Evolutionary conservation across 1,140 invertebrate genomes (phyloP).

Genomic region (Centruroides sculpturatus): DNA sequence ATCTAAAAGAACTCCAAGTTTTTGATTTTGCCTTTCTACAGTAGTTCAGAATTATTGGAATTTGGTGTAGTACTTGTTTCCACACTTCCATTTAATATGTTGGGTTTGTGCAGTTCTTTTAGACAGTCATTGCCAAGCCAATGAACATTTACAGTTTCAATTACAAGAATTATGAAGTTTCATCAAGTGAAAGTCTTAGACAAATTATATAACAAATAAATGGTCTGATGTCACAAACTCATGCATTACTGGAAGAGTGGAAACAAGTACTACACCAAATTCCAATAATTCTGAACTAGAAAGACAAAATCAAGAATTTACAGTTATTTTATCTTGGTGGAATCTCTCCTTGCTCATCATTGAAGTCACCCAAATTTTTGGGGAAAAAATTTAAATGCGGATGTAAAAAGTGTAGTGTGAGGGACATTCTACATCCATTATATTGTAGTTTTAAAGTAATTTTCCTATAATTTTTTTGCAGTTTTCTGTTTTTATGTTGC

Average conservation of each 20-base stretch:
- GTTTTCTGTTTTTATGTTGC: too few species aligned
- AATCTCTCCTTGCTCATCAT: too few species aligned
- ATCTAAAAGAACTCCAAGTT: conserved; percentile 37
- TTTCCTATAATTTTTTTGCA: too few species aligned
- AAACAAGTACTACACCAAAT: not conserved
- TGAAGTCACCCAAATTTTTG: too few species aligned
- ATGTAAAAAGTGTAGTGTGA: too few species aligned
- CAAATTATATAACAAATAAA: conserved; percentile 36
- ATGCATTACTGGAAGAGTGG: conserved; percentile 7
- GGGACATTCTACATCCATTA: too few species aligned
- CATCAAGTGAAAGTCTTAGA: conserved; percentile 33
- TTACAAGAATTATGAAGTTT: too few species aligned
- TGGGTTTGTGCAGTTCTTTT: conserved; percentile 14
- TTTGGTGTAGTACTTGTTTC: not conserved
- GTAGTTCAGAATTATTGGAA: conserved; percentile 15
- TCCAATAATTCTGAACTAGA: conserved; percentile 19
- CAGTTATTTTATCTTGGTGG: conserved; percentile 31
- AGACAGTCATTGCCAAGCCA: too few species aligned
- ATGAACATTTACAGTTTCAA: too few species aligned
- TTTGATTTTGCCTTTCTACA: conserved; percentile 33
- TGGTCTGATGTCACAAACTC: conserved; percentile 27
- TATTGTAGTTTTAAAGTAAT: too few species aligned
- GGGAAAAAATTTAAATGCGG: too few species aligned
- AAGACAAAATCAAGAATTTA: conserved; percentile 36
- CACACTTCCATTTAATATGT: conserved; percentile 8